phyloP scores from a whole-genome alignment of 2,888 invertebrate genomes.

The Thalpophila matura region DNA sequence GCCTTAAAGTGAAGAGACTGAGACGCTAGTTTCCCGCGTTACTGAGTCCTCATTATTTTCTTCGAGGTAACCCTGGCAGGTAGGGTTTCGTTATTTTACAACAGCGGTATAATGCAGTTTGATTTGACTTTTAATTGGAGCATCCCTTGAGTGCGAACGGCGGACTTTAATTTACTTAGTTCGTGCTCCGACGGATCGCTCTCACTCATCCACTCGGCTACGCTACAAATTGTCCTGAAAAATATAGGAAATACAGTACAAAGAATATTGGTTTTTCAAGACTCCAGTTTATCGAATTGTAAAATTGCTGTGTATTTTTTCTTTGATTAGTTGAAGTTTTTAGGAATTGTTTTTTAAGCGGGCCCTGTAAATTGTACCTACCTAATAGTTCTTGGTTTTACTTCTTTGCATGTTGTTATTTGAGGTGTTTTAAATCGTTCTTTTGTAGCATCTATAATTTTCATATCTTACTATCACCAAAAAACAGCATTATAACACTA shows the following conservation, averaged over 20 bases:
- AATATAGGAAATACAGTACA: conserved; percentile 62
- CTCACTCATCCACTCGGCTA: conserved; percentile 47
- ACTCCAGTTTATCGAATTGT: conserved; percentile 31
- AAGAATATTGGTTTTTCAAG: conserved; percentile 57
- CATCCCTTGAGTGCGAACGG: conserved; percentile 58
- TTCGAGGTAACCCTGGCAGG: conserved; percentile 34
- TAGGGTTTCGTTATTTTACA: conserved; percentile 53
- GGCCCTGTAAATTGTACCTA: background rate
- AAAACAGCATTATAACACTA: too few species aligned
- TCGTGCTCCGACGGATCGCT: conserved; percentile 48
- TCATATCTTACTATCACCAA: too few species aligned
- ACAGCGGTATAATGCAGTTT: conserved; percentile 61
- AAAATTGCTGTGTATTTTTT: conserved; percentile 13
- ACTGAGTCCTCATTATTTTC: conserved; percentile 36
- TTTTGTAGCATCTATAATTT: background rate
- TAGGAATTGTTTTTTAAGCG: background rate
- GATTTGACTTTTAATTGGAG: conserved; percentile 74
- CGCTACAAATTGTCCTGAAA: conserved; percentile 63
- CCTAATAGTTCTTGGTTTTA: background rate
- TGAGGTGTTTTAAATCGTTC: background rate
- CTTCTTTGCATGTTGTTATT: background rate
- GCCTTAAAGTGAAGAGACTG: conserved; percentile 9
- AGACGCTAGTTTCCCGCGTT: conserved; percentile 17
- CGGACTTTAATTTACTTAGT: conserved; percentile 68
- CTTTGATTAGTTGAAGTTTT: conserved; percentile 11